These are phyloP conservation scores for Epirrhoe tristata DNA, from an alignment of 2,888 invertebrate species.

Conservation along the genomic window DNA sequence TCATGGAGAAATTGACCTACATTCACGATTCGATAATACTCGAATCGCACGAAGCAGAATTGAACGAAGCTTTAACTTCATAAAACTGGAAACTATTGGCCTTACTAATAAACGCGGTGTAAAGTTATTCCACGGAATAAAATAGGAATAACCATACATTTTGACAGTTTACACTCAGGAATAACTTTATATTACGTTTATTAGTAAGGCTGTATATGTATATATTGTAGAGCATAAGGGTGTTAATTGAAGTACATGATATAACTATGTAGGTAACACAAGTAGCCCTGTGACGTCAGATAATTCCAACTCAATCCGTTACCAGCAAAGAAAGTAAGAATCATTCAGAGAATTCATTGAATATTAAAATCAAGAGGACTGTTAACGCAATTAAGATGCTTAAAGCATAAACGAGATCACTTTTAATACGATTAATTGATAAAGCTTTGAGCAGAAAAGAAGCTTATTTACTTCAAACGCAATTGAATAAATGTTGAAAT, in stretches of 20 bases:
- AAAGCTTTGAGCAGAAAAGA: slow-evolving; percentile 5
- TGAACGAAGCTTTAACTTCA: slow-evolving; percentile 10
- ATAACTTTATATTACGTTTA: no score
- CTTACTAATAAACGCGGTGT: no score
- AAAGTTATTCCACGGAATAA: no score
- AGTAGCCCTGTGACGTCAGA: slow-evolving; percentile 62
- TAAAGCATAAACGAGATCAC: slow-evolving; percentile 24
- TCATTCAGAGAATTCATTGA: slow-evolving; percentile 57
- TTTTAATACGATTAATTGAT: slow-evolving; percentile 14
- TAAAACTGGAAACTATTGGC: slow-evolving; percentile 16
- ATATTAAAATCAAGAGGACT: slow-evolving; percentile 34
- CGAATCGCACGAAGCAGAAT: slow-evolving; percentile 31
- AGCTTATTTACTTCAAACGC: slow-evolving; percentile 9
- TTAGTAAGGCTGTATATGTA: no score
- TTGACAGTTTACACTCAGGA: no score
- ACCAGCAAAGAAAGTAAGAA: slow-evolving; percentile 48
- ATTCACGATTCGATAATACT: slow-evolving; percentile 45
- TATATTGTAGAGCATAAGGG: slow-evolving; percentile 5
- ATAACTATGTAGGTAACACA: slow-evolving; percentile 50
- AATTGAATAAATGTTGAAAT: slow-evolving; percentile 18
- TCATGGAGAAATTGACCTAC: slow-evolving; percentile 58
- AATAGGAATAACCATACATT: no score
- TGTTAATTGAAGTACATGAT: slow-evolving; percentile 40
- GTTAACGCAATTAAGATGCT: slow-evolving; percentile 37
- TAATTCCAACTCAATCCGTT: slow-evolving; percentile 53